Base-by-base conservation (phyloP, 2,888 invertebrate species). In the Dicyrtoma fusca region DNA sequence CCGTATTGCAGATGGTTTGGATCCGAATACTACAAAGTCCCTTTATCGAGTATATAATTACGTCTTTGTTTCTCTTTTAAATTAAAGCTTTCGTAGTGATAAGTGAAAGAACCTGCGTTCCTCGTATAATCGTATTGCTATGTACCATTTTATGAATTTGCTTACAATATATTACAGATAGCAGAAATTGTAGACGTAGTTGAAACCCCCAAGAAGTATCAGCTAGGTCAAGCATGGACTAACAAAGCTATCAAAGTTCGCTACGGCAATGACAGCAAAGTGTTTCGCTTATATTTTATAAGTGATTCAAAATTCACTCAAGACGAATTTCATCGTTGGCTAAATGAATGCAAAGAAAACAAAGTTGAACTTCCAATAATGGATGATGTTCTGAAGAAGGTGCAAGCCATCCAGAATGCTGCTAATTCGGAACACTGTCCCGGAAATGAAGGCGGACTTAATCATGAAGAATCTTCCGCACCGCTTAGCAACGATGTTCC, bases 301-400 rank as follows among this genome's bases (percentile, higher is more conserved):
- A 97, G 97, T 21, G 99, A 99, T 86, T 93, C 94, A 81, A 93
- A 94, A 82, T 97, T 97, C 83, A 91, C 92, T 0, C 94, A 97
- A 42, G 88, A 88, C 1, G 99, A 99, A 83, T 99, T 93, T 83
- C 87, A 88, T 69, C 96, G 95, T 82, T 99, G 98, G 98, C 88
- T 90, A 78, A 92, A 93, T 81, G 89, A 92, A 0, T 92, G 95
- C 82, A 87, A 87, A 25, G 75, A 83, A 77, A 86, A 82, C 83
- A 88, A 87, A 71, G 87, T 90, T 25, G 85, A 86, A 21, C 86
- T 97, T 78, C 97, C 98, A 0, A 91, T 92, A 0, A 87, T 92
- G 80, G 92, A 92, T 26, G 89, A 91, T 69, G 87, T 99, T n/a
- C n/a, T n/a, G n/a, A n/a, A n/a, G n/a, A n/a, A n/a, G n/a, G n/a